Evolutionary conservation across 2,888 invertebrate species (phyloP).

Genomic region (Polymixis flavicincta): DNA sequence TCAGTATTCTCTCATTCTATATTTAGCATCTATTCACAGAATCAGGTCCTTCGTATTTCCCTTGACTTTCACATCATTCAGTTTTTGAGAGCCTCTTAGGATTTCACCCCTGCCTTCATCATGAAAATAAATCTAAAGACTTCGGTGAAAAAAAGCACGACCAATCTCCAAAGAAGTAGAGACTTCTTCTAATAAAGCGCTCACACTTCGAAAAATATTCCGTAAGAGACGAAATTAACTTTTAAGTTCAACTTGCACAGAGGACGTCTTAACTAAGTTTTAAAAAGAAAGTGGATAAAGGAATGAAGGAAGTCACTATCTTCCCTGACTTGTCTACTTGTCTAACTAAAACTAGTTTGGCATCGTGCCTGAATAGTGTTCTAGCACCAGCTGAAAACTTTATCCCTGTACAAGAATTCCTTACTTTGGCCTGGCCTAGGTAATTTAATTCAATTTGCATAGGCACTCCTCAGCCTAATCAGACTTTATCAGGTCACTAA

Average conservation of each 20-base stretch:
- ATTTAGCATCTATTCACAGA: neutral
- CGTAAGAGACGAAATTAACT: conserved; percentile 33
- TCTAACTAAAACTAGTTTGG: conserved; percentile 54
- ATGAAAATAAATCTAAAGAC: neutral
- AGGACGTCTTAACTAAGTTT: conserved; percentile 43
- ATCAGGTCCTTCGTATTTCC: neutral
- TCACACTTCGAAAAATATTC: conserved; percentile 36
- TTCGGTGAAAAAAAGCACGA: neutral
- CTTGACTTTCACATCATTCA: neutral
- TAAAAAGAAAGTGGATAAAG: conserved; percentile 29
- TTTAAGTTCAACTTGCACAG: conserved; percentile 28
- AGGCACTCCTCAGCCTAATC: conserved; percentile 31
- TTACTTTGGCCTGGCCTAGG: conserved; percentile 22
- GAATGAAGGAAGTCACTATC: conserved; percentile 37
- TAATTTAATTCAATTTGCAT: conserved; percentile 54
- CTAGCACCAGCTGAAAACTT: conserved; percentile 40
- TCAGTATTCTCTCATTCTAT: neutral
- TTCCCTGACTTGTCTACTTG: conserved; percentile 43
- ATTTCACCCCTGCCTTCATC: neutral
- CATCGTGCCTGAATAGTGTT: conserved; percentile 52
- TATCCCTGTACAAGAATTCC: conserved; percentile 34
- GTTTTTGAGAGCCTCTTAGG: neutral
- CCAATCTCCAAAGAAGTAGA: neutral
- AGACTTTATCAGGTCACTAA: conserved; percentile 25
- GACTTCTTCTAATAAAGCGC: conserved; percentile 24